Percentiles rank a stretch among this genome's conserved stretches.
Conservation (phyloP, 2,888 invertebrate genomes). For the Oxycera nigricornis region DNA sequence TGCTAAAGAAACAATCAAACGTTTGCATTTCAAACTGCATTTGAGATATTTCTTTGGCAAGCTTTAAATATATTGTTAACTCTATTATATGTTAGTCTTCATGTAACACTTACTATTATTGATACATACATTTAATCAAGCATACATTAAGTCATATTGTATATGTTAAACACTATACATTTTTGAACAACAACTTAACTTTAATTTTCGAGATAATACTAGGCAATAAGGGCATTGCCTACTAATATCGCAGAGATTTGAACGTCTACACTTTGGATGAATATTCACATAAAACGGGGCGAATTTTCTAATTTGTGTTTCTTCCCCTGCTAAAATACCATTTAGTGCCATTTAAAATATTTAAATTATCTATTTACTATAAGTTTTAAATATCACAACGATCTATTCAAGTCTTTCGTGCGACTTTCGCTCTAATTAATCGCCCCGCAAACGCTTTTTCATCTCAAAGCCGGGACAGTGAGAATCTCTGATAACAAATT, state of each 20-base stretch:
- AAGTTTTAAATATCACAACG: slow-evolving; percentile 9
- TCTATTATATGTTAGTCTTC: neutral
- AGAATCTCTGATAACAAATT: slow-evolving; percentile 37
- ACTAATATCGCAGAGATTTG: slow-evolving; percentile 51
- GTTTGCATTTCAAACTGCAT: neutral
- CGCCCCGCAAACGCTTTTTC: slow-evolving; percentile 12
- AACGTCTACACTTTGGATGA: slow-evolving; percentile 7
- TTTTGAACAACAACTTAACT: neutral
- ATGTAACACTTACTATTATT: slow-evolving; percentile 30
- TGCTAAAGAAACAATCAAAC: neutral
- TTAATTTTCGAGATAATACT: slow-evolving; percentile 48
- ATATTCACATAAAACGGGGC: neutral
- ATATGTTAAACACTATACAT: slow-evolving; percentile 20
- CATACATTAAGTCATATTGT: slow-evolving; percentile 30
- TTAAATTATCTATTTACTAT: slow-evolving; percentile 25
- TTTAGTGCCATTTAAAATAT: slow-evolving; percentile 33
- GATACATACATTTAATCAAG: neutral
- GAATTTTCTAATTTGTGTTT: neutral
- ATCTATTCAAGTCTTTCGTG: neutral
- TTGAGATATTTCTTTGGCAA: neutral
- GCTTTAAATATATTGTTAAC: slow-evolving; percentile 22
- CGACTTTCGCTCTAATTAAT: neutral
- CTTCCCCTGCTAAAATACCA: slow-evolving; percentile 1
- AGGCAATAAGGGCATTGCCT: slow-evolving; percentile 51
- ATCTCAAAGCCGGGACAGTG: slow-evolving; percentile 9